phyloP scores from a whole-genome alignment of 2,888 invertebrate genomes.

The Bruchidius siliquastri region DNA sequence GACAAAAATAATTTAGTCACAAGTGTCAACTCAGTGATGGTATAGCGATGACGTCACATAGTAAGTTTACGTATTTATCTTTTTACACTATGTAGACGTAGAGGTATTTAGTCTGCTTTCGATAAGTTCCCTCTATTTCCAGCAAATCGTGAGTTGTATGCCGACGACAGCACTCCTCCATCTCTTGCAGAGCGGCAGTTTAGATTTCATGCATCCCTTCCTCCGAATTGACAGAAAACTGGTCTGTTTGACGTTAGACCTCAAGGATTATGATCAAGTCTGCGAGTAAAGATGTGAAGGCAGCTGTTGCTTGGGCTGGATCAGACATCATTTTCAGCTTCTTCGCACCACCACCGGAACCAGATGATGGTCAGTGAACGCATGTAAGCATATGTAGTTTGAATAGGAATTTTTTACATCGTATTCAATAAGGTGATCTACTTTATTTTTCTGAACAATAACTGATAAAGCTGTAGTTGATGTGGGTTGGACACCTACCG shows the following conservation, averaged over 20 bases:
- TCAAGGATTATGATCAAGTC: slow-evolving; percentile 25
- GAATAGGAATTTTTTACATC: slow-evolving; percentile 12
- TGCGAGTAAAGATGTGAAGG: slow-evolving; percentile 26
- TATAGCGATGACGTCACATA: too few relatives aligned
- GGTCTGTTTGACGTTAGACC: background rate
- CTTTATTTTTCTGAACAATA: too few relatives aligned
- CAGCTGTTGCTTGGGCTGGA: slow-evolving; percentile 36
- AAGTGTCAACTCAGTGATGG: too few relatives aligned
- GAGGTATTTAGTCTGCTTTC: too few relatives aligned
- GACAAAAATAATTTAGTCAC: too few relatives aligned
- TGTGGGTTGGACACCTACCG: too few relatives aligned
- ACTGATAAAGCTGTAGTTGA: too few relatives aligned
- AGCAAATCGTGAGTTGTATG: too few relatives aligned
- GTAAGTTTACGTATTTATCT: too few relatives aligned
- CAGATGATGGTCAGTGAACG: slow-evolving; percentile 30
- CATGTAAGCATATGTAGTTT: slow-evolving; percentile 26
- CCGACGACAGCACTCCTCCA: background rate
- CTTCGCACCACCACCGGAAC: slow-evolving; percentile 25
- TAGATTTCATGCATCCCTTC: background rate
- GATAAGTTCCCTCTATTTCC: background rate
- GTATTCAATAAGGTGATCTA: too few relatives aligned
- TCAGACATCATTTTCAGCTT: slow-evolving; percentile 35
- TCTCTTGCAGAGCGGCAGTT: background rate
- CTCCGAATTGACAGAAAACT: background rate
- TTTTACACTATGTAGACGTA: too few relatives aligned